These are phyloP conservation scores for Ephestia elutella DNA, from an alignment of 1,140 invertebrate species.

Conservation along the genomic window DNA sequence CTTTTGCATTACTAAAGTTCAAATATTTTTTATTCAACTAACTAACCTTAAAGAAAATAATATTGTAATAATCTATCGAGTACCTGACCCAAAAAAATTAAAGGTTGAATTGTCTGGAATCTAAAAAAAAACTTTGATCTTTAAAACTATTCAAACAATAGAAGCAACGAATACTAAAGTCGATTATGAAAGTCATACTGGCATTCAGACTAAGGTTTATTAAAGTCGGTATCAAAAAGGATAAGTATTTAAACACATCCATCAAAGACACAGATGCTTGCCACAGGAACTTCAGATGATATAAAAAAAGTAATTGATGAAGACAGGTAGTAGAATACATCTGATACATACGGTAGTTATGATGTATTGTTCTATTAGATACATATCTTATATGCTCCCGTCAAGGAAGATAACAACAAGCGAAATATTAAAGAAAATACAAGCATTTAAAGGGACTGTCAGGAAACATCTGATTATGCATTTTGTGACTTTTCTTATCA, in stretches of 20 bases:
- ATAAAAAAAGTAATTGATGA: slow-evolving; percentile 69
- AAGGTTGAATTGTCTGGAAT: no score
- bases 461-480: slow-evolving; percentile 1
- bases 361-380: slow-evolving; percentile 59
- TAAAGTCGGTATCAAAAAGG: no score
- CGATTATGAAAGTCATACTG: no score
- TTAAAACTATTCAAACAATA: no score
- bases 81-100: no score
- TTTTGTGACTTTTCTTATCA: slow-evolving; percentile 19
- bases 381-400: slow-evolving; percentile 32
- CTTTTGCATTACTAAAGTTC: no score
- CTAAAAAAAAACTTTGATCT: no score
- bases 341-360: slow-evolving; percentile 41
- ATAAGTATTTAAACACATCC: slow-evolving; percentile 33
- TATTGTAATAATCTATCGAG: no score
- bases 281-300: slow-evolving; percentile 31
- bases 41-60: no score
- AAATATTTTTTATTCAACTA: no score
- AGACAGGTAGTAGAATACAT: slow-evolving; percentile 56
- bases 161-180: no score
- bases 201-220: no score
- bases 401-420: slow-evolving; percentile 27
- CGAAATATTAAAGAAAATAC: slow-evolving; percentile 20
- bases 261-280: slow-evolving; percentile 51
- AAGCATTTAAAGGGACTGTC: slow-evolving; percentile 25